Percentiles rank a stretch among this genome's conserved stretches.
These are phyloP conservation scores for Caenorhabditis angaria DNA, from an alignment of 2,888 invertebrate genomes.

Conservation along the genomic window DNA sequence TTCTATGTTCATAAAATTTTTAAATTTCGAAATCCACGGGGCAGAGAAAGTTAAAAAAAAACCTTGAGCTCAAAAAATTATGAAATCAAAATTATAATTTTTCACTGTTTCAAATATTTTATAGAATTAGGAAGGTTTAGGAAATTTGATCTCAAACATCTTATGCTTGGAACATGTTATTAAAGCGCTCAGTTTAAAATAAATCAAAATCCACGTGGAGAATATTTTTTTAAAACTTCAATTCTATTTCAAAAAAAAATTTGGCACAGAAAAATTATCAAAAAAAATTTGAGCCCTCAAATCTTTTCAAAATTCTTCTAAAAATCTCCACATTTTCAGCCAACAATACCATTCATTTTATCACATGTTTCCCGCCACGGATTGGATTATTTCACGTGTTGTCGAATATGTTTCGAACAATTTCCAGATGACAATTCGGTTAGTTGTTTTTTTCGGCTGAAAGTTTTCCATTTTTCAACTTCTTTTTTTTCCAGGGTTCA, in stretches of 20 bases:
- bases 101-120: no score
- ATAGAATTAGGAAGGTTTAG: no score
- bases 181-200: no score
- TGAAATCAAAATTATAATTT: no score
- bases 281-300: neutral
- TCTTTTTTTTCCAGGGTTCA: slow-evolving; percentile 16
- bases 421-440: slow-evolving; percentile 33
- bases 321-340: slow-evolving; percentile 11
- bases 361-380: slow-evolving; percentile 39
- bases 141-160: no score
- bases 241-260: neutral
- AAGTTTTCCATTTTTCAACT: neutral
- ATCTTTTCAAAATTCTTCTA: neutral
- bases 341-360: slow-evolving; percentile 7
- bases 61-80: no score
- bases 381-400: slow-evolving; percentile 29
- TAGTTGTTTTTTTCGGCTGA: slow-evolving; percentile 5
- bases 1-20: no score
- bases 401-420: slow-evolving; percentile 31
- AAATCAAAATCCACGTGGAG: no score
- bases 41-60: no score
- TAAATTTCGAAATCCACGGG: no score
- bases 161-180: no score
- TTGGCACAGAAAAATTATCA: neutral
- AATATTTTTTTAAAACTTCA: no score